phyloP scores from a whole-genome alignment of 2,113 vertebrate genomes.

The Suricata suricatta region DNA sequence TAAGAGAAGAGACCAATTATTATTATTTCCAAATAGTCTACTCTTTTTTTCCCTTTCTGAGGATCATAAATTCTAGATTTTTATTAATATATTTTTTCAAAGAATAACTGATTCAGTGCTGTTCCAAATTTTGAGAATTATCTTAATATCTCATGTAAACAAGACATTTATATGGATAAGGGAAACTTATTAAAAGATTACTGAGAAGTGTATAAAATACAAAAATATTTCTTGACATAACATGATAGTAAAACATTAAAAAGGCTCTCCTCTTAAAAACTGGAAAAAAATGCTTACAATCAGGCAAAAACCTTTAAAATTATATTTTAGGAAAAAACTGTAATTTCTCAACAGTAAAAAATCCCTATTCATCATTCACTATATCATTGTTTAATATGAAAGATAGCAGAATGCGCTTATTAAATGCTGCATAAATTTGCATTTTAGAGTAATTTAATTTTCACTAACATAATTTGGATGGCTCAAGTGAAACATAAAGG shows the following conservation, averaged over 20 bases:
- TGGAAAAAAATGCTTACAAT: background rate
- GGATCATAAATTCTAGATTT: background rate
- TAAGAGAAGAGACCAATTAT: background rate
- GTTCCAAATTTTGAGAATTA: constrained; percentile 11
- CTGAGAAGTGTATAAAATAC: background rate
- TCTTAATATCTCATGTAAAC: background rate
- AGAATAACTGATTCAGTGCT: background rate
- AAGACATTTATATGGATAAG: background rate
- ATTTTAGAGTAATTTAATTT: constrained; percentile 69
- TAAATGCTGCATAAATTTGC: constrained; percentile 70
- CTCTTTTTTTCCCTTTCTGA: background rate
- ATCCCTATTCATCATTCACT: constrained; percentile 48
- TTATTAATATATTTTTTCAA: constrained; percentile 29
- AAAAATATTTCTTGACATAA: background rate
- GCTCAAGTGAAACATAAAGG: constrained; percentile 64
- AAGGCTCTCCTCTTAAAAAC: background rate
- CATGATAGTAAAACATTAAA: constrained; percentile 8
- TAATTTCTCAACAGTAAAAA: constrained; percentile 20
- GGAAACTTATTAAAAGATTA: background rate
- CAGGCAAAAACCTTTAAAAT: background rate
- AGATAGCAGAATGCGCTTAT: constrained; percentile 57
- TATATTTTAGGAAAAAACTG: background rate
- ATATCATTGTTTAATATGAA: constrained; percentile 59
- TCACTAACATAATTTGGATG: constrained; percentile 41
- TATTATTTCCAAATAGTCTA: background rate